These are phyloP conservation scores for Trissolcus japonicus DNA, from an alignment of 2,888 invertebrate genomes.

Conservation along the genomic window DNA sequence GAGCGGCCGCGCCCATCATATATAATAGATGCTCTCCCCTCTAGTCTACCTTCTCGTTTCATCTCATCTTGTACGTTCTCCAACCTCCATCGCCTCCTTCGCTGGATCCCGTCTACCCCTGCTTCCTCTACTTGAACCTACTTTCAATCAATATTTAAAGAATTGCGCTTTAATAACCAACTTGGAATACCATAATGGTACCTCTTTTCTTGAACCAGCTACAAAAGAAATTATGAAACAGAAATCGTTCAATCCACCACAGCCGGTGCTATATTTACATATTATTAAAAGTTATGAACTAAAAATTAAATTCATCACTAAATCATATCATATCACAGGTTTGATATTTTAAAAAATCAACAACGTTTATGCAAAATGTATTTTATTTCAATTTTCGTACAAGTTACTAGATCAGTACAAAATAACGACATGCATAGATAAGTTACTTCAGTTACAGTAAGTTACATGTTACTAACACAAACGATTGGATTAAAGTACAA, in stretches of 20 bases:
- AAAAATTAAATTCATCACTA: no score
- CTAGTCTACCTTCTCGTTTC: slow-evolving; percentile 67
- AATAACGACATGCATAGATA: no score
- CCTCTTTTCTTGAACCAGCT: slow-evolving; percentile 40
- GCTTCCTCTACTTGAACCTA: slow-evolving; percentile 61
- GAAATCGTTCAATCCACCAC: no score
- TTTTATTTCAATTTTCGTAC: no score
- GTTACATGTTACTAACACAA: no score
- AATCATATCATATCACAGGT: no score
- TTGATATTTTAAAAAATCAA: no score
- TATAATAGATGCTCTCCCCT: slow-evolving; percentile 72
- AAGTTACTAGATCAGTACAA: no score
- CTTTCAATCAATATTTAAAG: slow-evolving; percentile 75
- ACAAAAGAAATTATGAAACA: slow-evolving; percentile 23
- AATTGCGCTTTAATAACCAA: slow-evolving; percentile 74
- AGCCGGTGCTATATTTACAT: no score
- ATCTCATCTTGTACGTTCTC: slow-evolving; percentile 67
- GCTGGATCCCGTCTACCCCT: slow-evolving; percentile 58
- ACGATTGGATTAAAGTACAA: neutral
- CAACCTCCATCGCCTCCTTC: slow-evolving; percentile 65
- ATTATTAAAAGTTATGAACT: no score
- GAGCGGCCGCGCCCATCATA: slow-evolving; percentile 74
- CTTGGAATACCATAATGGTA: slow-evolving; percentile 65
- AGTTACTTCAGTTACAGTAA: no score
- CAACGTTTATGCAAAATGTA: no score